phyloP scores from a whole-genome alignment of 1,140 invertebrate species.

The Drosophila tropicalis region DNA sequence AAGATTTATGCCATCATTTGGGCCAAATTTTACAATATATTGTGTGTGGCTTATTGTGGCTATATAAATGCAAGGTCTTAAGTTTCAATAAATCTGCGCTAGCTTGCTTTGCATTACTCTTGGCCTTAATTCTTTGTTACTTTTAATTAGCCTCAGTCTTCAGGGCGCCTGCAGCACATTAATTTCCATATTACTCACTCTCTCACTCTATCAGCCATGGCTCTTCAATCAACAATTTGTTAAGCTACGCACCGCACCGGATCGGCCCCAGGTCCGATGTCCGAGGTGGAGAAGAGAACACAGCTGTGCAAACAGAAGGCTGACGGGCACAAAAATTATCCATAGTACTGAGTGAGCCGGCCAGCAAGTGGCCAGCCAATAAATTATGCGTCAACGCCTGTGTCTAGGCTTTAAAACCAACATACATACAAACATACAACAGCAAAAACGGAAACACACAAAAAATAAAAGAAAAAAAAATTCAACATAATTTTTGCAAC shows the following conservation, averaged over 20 bases:
- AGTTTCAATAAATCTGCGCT: slow-evolving; percentile 1
- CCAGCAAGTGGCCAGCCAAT: slow-evolving; percentile 46
- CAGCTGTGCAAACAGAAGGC: slow-evolving; percentile 58
- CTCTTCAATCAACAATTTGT: slow-evolving; percentile 69
- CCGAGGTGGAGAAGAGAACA: slow-evolving; percentile 22
- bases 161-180: slow-evolving; percentile 45
- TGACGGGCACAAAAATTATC: neutral
- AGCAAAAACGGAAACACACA: slow-evolving; percentile 17
- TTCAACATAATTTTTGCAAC: slow-evolving; percentile 77
- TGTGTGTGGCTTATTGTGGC: neutral
- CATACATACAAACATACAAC: neutral
- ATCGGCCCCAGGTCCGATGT: too few relatives aligned
- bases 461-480: slow-evolving; percentile 46
- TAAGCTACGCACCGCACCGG: slow-evolving; percentile 47
- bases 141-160: slow-evolving; percentile 18
- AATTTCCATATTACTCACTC: slow-evolving; percentile 27
- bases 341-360: slow-evolving; percentile 11
- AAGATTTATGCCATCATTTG: too few relatives aligned
- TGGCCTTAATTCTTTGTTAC: slow-evolving; percentile 12
- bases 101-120: neutral
- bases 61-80: neutral
- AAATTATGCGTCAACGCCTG: slow-evolving; percentile 64
- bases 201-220: slow-evolving; percentile 23
- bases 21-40: too few relatives aligned
- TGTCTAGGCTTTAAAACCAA: slow-evolving; percentile 53